Conservation (phyloP, 1,140 invertebrate species). For the Scaptomyza pallida region DNA sequence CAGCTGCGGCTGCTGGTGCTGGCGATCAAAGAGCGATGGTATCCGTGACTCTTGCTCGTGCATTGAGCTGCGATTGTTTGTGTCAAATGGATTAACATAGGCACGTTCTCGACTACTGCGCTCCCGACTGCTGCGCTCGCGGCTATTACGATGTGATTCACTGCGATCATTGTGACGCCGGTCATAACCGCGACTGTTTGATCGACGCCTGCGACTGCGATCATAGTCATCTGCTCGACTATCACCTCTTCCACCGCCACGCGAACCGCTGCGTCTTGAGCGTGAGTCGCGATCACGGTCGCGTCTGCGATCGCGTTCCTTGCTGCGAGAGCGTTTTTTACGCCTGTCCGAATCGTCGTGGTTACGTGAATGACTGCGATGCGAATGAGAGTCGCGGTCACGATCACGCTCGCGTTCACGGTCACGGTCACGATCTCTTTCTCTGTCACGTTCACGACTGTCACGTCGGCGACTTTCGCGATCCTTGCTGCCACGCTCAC, state of each 20-base stretch:
- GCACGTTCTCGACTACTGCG: slow-evolving; percentile 84
- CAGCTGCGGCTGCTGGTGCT: slow-evolving; percentile 54
- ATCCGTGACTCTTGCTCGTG: slow-evolving; percentile 58
- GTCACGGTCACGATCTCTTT: slow-evolving; percentile 78
- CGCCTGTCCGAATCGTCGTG: slow-evolving; percentile 76
- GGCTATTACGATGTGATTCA: slow-evolving; percentile 83
- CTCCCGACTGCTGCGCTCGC: slow-evolving; percentile 76
- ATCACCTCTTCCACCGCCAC: slow-evolving; percentile 40
- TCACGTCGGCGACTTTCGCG: slow-evolving; percentile 84
- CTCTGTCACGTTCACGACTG: slow-evolving; percentile 63
- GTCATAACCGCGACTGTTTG: slow-evolving; percentile 66
- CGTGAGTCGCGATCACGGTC: slow-evolving; percentile 65
- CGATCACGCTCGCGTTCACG: slow-evolving; percentile 76
- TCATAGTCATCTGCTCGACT: slow-evolving; percentile 52
- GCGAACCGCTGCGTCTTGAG: slow-evolving; percentile 63
- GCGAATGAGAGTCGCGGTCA: slow-evolving; percentile 75
- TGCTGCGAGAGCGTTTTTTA: slow-evolving; percentile 63
- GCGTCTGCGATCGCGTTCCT: slow-evolving; percentile 82
- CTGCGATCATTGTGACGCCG: slow-evolving; percentile 83
- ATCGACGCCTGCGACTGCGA: slow-evolving; percentile 55
- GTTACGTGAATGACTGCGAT: slow-evolving; percentile 84
- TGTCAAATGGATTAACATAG: slow-evolving; percentile 84
- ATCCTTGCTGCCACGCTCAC: slow-evolving; percentile 56
- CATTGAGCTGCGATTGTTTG: slow-evolving; percentile 84
- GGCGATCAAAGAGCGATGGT: slow-evolving; percentile 55